phyloP scores from a whole-genome alignment of 2,888 invertebrate genomes.

The Leucoma salicis region DNA sequence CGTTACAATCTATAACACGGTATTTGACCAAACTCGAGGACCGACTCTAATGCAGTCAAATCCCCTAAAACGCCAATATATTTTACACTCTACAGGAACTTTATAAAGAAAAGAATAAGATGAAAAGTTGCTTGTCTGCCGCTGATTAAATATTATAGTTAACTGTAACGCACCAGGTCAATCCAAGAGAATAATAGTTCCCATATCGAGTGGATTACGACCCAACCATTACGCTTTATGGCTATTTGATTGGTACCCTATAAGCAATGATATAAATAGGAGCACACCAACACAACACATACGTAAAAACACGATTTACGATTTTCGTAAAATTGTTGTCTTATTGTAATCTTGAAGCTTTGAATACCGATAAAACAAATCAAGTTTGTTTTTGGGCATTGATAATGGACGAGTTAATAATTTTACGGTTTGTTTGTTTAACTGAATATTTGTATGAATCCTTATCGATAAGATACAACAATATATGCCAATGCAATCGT shows the following conservation, averaged over 20 bases:
- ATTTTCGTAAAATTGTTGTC: conserved; percentile 60
- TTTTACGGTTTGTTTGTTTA: conserved; percentile 31
- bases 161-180: conserved; percentile 50
- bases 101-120: conserved; percentile 23
- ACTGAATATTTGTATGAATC: conserved; percentile 13
- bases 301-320: conserved; percentile 70
- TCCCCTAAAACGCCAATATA: conserved; percentile 18
- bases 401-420: conserved; percentile 37
- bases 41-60: conserved; percentile 40
- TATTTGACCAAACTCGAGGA: conserved; percentile 64
- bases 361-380: conserved; percentile 52
- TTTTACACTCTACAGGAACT: conserved; percentile 1
- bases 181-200: conserved; percentile 65
- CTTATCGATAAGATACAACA: conserved; percentile 27
- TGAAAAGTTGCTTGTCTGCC: conserved; percentile 22
- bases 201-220: conserved; percentile 74
- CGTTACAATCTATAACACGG: conserved; percentile 57
- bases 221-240: conserved; percentile 72
- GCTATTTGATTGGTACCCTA: conserved; percentile 71
- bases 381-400: conserved; percentile 43
- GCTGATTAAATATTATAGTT: conserved; percentile 21
- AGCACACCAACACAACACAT: conserved; percentile 59
- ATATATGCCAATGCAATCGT: conserved; percentile 10
- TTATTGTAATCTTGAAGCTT: conserved; percentile 67
- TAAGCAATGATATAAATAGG: conserved; percentile 60